Percentiles rank a stretch among this genome's conserved stretches.
Evolutionary conservation across 2,888 invertebrate genomes (phyloP).

Genomic region (Liposcelis brunnea): DNA sequence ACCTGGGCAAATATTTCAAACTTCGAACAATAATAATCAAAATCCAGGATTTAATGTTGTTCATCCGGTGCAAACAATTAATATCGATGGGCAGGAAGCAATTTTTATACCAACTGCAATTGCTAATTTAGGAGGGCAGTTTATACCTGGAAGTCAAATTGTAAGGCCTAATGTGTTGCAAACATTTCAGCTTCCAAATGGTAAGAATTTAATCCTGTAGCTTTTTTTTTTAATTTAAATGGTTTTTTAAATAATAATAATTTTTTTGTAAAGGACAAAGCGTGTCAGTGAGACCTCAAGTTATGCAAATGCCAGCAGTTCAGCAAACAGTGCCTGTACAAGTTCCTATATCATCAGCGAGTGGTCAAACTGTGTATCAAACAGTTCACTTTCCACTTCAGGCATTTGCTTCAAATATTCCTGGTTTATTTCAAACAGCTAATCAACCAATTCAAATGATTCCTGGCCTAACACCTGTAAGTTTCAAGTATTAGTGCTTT

Average conservation of each 20-base stretch:
- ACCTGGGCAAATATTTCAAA: conserved; percentile 35
- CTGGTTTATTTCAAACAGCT: conserved; percentile 32
- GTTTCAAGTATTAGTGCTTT: no score
- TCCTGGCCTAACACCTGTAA: conserved; percentile 63
- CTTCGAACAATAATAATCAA: conserved; percentile 23
- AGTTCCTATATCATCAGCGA: conserved; percentile 67
- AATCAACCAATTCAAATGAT: conserved; percentile 49
- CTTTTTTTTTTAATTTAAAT: conserved; percentile 46
- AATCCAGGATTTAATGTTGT: conserved; percentile 30
- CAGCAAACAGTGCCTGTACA: conserved; percentile 74
- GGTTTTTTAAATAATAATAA: no score
- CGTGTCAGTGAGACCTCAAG: conserved; percentile 43
- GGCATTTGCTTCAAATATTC: conserved; percentile 42
- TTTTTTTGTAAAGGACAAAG: conserved; percentile 40
- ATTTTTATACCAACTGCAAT: conserved; percentile 73
- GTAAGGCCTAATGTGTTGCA: conserved; percentile 25
- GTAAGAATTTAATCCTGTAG: conserved; percentile 30
- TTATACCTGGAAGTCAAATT: conserved; percentile 6
- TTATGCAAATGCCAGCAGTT: conserved; percentile 45
- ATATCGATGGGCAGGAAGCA: conserved; percentile 84
- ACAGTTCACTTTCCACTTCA: conserved; percentile 89
- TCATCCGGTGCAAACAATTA: conserved; percentile 50
- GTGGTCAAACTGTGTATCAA: conserved; percentile 89
- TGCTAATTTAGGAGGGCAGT: conserved; percentile 18
- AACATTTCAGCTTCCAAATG: conserved; percentile 28